Evolutionary conservation across 2,888 invertebrate genomes (phyloP).

Genomic region (Synergus laeviventris): DNA sequence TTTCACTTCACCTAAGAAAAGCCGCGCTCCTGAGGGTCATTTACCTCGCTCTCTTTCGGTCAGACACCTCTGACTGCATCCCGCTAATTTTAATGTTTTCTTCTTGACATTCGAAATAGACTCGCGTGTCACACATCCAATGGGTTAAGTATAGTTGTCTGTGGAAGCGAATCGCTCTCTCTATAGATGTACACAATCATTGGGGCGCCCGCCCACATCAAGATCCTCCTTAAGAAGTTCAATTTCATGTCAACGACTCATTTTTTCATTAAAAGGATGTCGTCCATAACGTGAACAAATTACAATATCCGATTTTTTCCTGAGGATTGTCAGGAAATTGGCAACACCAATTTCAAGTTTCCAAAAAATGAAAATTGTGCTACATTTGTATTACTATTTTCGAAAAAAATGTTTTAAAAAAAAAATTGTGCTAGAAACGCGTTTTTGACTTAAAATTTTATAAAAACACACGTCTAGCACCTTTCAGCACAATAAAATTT

Average conservation of each 20-base stretch:
- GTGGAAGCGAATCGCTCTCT: slow-evolving; percentile 21
- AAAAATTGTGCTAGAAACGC: no score
- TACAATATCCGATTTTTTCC: no score
- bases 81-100: slow-evolving; percentile 40
- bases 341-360: no score
- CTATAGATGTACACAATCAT: slow-evolving; percentile 15
- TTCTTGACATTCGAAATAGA: slow-evolving; percentile 40
- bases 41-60: slow-evolving; percentile 37
- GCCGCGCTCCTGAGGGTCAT: not conserved
- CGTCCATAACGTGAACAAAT: no score
- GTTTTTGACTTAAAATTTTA: no score
- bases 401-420: no score
- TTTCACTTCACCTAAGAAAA: not conserved
- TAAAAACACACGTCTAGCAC: no score
- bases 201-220: not conserved
- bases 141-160: slow-evolving; percentile 32
- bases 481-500: no score
- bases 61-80: slow-evolving; percentile 35
- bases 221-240: not conserved
- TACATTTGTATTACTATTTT: no score
- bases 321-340: no score
- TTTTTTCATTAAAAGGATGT: no score
- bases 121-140: slow-evolving; percentile 32
- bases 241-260: not conserved
- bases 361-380: no score